Percentiles rank a stretch among this genome's conserved stretches.
Evolutionary conservation across 2,888 invertebrate species (phyloP).

Genomic region (Netelia fuscicornis): DNA sequence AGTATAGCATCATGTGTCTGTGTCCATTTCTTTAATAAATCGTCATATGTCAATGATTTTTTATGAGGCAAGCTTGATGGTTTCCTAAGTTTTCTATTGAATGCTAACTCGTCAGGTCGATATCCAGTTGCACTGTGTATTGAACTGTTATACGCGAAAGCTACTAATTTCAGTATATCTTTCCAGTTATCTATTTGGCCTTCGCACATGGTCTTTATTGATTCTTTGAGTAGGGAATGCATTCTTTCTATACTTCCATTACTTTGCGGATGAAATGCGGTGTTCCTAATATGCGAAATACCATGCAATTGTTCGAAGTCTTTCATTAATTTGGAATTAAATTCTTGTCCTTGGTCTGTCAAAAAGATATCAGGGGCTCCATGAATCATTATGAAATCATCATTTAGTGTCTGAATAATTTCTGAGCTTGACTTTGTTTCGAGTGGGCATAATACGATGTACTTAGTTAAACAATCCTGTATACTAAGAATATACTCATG

Average conservation of each 20-base stretch:
- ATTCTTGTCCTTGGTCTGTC: constrained; percentile 54
- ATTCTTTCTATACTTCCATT: constrained; percentile 59
- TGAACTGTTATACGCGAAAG: constrained; percentile 57
- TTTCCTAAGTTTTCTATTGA: constrained; percentile 58
- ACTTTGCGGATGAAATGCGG: constrained; percentile 63
- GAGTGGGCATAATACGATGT: constrained; percentile 70
- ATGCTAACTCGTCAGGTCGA: constrained; percentile 53
- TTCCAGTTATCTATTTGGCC: constrained; percentile 45
- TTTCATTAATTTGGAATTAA: constrained; percentile 56
- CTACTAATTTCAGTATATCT: constrained; percentile 40
- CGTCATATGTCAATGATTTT: constrained; percentile 50
- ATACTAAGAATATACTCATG: constrained; percentile 60
- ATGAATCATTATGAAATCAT: constrained; percentile 55
- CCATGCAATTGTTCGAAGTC: constrained; percentile 53
- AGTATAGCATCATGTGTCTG: constrained; percentile 37
- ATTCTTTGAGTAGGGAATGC: constrained; percentile 46
- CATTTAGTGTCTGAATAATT: constrained; percentile 48
- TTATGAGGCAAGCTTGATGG: constrained; percentile 47
- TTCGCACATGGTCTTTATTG: constrained; percentile 45
- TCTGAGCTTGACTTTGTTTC: constrained; percentile 69
- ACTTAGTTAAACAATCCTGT: constrained; percentile 56
- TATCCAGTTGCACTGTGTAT: constrained; percentile 55
- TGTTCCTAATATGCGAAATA: constrained; percentile 51
- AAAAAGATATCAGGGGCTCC: constrained; percentile 55
- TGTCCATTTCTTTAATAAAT: constrained; percentile 54